Evolutionary conservation across 2,113 vertebrate species (phyloP).

Genomic region (Alaudala cheleensis): DNA sequence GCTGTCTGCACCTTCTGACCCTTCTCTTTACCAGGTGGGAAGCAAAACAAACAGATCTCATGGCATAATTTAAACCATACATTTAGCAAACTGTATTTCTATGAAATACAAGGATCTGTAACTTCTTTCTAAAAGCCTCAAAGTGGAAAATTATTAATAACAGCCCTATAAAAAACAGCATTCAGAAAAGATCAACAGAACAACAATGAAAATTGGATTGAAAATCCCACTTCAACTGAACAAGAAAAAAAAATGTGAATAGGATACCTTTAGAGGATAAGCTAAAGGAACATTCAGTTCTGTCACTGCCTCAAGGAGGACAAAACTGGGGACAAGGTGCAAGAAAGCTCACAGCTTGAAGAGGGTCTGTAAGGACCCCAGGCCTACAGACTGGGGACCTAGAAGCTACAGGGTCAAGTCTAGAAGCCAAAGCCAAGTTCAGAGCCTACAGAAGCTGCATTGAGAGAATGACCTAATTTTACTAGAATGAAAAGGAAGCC

Average conservation of each 20-base stretch:
- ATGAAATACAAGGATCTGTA: background rate
- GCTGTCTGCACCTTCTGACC: background rate
- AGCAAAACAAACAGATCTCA: background rate
- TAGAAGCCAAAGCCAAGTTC: background rate
- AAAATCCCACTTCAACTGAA: background rate
- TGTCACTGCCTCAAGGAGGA: background rate
- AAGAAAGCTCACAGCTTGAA: background rate
- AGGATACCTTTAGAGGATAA: background rate
- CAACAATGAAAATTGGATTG: accelerated
- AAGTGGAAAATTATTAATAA: background rate
- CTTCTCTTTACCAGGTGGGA: accelerated
- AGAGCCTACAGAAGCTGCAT: background rate
- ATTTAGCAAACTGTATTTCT: background rate
- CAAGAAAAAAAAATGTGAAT: background rate
- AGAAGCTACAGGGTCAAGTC: background rate
- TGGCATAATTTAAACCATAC: background rate
- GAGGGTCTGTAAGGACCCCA: background rate
- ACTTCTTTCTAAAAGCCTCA: background rate
- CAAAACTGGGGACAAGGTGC: background rate
- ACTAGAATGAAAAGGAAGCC: background rate
- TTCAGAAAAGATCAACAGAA: background rate
- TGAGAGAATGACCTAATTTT: background rate
- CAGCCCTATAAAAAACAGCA: background rate
- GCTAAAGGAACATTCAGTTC: background rate
- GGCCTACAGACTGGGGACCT: background rate